A percentile compares a stretch with the other conserved stretches of the same genome.
These are phyloP conservation scores for Stylophora pistillata DNA, from an alignment of 64 coral and sea anemone genomes.

Conservation along the genomic window DNA sequence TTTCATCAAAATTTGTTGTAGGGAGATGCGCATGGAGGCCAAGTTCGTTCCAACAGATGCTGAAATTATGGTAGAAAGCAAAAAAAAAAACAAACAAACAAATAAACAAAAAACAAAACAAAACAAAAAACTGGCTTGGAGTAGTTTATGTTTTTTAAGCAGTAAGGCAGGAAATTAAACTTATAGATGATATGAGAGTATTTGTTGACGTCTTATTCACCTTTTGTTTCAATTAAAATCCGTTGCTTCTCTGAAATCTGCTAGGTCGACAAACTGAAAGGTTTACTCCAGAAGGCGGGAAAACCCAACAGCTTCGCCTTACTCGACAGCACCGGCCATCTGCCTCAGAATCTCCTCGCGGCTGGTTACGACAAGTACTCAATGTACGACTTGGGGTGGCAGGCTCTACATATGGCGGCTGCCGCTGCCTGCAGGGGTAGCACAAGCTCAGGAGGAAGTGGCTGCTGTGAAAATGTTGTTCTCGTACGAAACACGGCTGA, in stretches of 20 bases:
- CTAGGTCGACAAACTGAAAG: neutral
- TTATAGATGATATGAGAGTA: no score
- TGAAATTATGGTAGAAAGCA: no score
- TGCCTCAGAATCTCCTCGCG: neutral
- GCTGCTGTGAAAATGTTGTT: conserved; percentile 51
- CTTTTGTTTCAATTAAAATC: neutral
- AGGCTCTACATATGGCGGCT: conserved; percentile 54
- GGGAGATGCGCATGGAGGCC: no score
- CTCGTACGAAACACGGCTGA: conserved; percentile 21
- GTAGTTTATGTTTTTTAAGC: no score
- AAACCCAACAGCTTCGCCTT: neutral
- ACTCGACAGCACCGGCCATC: neutral
- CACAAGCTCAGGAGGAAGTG: conserved; percentile 46
- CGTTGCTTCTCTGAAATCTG: neutral
- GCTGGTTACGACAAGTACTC: neutral
- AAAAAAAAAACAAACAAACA: no score
- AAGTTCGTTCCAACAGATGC: no score
- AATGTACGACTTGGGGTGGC: conserved; percentile 38
- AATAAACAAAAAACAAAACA: no score
- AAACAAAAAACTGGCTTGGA: no score
- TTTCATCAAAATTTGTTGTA: no score
- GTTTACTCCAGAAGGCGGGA: neutral
- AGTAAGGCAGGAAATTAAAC: no score
- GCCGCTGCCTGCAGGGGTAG: conserved; percentile 72
- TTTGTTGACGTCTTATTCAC: no score